A percentile compares a stretch with the other conserved stretches of the same genome.
phyloP scores from a whole-genome alignment of 64 coral and sea anemone species.

The Actinia equina region DNA sequence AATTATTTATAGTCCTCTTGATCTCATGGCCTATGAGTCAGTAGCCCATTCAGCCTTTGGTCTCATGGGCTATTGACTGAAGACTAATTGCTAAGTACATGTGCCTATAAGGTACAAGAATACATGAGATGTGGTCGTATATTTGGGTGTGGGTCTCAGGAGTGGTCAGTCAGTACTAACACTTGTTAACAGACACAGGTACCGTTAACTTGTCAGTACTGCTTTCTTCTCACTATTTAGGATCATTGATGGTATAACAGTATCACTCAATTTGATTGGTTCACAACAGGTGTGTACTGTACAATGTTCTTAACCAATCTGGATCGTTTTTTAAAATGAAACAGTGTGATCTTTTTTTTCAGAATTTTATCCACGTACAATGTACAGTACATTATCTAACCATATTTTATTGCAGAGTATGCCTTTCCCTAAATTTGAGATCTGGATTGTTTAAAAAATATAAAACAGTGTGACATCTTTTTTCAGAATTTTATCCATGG shows the following conservation, averaged over 20 bases:
- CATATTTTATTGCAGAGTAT: not conserved
- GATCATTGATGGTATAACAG: slow-evolving; percentile 4
- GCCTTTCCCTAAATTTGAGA: not conserved
- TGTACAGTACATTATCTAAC: slow-evolving; percentile 13
- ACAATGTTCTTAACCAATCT: not conserved
- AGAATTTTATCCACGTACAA: not conserved
- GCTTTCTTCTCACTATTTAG: slow-evolving; percentile 12
- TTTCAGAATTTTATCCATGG: not conserved
- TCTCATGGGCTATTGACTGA: too few species aligned
- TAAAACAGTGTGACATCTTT: not conserved
- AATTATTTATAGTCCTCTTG: too few species aligned
- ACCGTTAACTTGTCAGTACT: slow-evolving; percentile 10
- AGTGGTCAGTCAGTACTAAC: slow-evolving; percentile 10
- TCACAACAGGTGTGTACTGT: slow-evolving; percentile 8
- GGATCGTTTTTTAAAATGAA: not conserved
- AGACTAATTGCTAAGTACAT: too few species aligned
- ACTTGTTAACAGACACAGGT: not conserved
- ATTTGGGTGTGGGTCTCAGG: not conserved
- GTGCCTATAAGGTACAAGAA: not conserved
- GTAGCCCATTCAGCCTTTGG: too few species aligned
- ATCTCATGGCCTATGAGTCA: too few species aligned
- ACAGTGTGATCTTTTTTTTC: not conserved
- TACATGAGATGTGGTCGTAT: not conserved
- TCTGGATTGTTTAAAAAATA: not conserved
- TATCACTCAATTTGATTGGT: slow-evolving; percentile 5